phyloP scores from a whole-genome alignment of 2,113 vertebrate species.

The Azemiops feae region DNA sequence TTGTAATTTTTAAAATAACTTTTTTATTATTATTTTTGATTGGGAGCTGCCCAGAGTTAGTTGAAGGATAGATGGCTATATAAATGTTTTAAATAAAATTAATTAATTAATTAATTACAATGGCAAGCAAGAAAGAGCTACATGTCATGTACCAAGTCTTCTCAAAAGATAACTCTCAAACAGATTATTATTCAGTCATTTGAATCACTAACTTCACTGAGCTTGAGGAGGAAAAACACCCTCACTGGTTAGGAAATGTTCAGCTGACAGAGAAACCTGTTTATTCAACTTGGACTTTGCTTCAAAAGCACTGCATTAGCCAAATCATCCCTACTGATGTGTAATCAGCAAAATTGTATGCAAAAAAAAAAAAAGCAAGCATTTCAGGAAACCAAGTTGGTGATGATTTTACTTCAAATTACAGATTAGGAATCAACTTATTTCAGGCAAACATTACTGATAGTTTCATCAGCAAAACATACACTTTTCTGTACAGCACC shows the following conservation, averaged over 20 bases:
- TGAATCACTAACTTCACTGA: conserved; percentile 31
- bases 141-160: neutral
- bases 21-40: too few species aligned
- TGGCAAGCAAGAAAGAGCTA: conserved; percentile 24
- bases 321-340: neutral
- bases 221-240: neutral
- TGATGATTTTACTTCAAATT: neutral
- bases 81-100: too few species aligned
- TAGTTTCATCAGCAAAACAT: neutral
- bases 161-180: conserved; percentile 2
- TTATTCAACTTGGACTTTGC: neutral
- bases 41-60: too few species aligned
- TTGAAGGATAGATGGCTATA: too few species aligned
- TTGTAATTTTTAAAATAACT: too few species aligned
- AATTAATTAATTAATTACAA: neutral
- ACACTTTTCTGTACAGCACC: neutral
- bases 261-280: neutral
- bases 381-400: neutral
- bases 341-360: neutral
- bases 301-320: neutral
- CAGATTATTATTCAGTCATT: conserved; percentile 31
- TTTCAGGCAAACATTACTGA: neutral
- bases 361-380: neutral
- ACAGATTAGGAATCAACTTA: neutral
- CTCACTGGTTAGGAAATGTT: neutral